phyloP scores from a whole-genome alignment of 2,888 invertebrate genomes.

The Drosophila birchii region DNA sequence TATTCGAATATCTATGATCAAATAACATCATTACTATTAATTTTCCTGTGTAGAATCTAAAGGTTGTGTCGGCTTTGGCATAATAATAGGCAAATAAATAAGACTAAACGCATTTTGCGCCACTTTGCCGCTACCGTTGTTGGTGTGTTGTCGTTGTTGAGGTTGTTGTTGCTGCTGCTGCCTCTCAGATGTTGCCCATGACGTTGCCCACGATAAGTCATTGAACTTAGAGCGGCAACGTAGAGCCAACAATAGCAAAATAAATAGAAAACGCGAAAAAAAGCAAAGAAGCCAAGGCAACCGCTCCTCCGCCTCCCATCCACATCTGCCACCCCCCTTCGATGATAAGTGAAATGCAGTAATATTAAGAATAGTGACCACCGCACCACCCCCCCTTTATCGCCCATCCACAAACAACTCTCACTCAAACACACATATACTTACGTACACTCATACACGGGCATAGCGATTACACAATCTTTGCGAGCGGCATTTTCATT shows the following conservation, averaged over 20 bases:
- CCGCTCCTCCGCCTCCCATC: conserved; percentile 4
- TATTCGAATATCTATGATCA: no score
- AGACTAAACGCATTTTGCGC: conserved; percentile 80
- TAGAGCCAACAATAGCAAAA: conserved; percentile 54
- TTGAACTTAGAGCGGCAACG: conserved; percentile 77
- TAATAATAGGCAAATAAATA: conserved; percentile 79
- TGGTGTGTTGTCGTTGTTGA: conserved; percentile 29
- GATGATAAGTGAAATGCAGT: conserved; percentile 78
- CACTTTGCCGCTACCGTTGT: conserved; percentile 57
- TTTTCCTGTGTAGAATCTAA: conserved; percentile 43
- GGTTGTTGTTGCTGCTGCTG: conserved; percentile 34
- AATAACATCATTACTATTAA: not conserved
- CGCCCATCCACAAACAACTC: conserved; percentile 23
- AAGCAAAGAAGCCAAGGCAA: conserved; percentile 36
- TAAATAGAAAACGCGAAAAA: conserved; percentile 59
- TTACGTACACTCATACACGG: conserved; percentile 42
- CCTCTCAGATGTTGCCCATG: conserved; percentile 71
- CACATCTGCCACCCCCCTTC: not conserved
- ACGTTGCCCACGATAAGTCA: conserved; percentile 79
- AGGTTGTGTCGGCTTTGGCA: conserved; percentile 66
- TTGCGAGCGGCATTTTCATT: conserved; percentile 74
- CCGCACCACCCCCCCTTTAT: conserved; percentile 4
- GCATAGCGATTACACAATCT: conserved; percentile 78
- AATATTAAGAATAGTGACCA: conserved; percentile 42
- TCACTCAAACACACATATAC: conserved; percentile 27